phyloP scores from a whole-genome alignment of 2,888 invertebrate species.

The Callosobruchus maculatus region DNA sequence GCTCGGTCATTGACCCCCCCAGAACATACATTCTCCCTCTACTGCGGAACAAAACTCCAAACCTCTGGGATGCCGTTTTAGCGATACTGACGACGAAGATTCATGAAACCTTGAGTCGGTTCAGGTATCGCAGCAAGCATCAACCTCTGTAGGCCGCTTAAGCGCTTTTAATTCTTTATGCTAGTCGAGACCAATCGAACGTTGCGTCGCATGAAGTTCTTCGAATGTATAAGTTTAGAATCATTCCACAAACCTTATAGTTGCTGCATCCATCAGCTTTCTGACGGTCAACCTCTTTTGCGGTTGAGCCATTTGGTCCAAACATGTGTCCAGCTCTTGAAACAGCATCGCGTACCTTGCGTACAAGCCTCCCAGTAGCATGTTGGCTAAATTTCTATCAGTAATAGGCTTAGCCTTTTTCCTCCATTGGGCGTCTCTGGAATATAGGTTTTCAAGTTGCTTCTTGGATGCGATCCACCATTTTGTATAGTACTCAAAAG shows the following conservation, averaged over 20 bases:
- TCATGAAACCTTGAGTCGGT: too few relatives aligned
- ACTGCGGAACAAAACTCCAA: too few relatives aligned
- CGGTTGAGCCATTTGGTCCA: slow-evolving; percentile 61
- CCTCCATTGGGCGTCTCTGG: slow-evolving; percentile 42
- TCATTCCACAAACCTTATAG: slow-evolving; percentile 38
- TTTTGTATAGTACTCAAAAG: slow-evolving; percentile 49
- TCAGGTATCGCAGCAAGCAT: too few relatives aligned
- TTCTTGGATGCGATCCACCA: slow-evolving; percentile 52
- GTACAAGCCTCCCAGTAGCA: slow-evolving; percentile 53
- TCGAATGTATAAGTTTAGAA: too few relatives aligned
- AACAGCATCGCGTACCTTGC: slow-evolving; percentile 54
- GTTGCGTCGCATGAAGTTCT: too few relatives aligned
- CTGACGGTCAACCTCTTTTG: slow-evolving; percentile 58
- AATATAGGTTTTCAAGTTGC: slow-evolving; percentile 44
- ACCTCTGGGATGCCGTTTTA: too few relatives aligned
- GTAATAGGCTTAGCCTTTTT: slow-evolving; percentile 35
- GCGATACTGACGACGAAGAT: too few relatives aligned
- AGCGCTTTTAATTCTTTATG: too few relatives aligned
- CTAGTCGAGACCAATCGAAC: too few relatives aligned
- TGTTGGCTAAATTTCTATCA: slow-evolving; percentile 52
- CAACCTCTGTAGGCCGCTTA: too few relatives aligned
- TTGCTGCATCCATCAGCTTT: slow-evolving; percentile 57
- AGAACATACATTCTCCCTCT: too few relatives aligned
- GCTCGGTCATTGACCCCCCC: too few relatives aligned
- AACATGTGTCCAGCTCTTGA: slow-evolving; percentile 57